phyloP scores from a whole-genome alignment of 2,888 invertebrate genomes.

The Galeopsomyia nigrocyanea region DNA sequence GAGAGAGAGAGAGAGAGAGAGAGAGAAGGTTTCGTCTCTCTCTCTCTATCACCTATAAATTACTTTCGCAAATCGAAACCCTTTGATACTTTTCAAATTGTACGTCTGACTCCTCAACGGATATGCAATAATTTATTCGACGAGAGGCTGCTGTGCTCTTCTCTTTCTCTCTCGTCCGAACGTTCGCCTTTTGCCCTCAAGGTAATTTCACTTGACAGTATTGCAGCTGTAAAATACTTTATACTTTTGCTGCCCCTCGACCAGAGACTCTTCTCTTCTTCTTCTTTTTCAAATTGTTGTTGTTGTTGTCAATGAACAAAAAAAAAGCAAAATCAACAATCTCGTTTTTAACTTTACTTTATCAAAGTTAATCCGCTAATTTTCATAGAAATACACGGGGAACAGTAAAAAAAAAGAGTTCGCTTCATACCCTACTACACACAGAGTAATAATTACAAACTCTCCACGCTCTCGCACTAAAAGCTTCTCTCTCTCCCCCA shows the following conservation, averaged over 20 bases:
- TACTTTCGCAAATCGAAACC: constrained; percentile 50
- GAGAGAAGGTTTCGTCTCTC: constrained; percentile 41
- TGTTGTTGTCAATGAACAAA: too few species aligned
- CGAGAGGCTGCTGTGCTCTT: constrained; percentile 21
- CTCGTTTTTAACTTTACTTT: too few species aligned
- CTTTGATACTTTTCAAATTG: constrained; percentile 51
- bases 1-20: constrained; percentile 20
- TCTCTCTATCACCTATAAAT: constrained; percentile 45
- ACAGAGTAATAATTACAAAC: too few species aligned
- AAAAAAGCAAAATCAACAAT: too few species aligned
- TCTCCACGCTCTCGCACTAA: too few species aligned
- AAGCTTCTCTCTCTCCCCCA: too few species aligned
- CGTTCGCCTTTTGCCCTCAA: constrained; percentile 11
- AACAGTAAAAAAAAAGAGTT: too few species aligned
- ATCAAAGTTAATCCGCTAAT: too few species aligned
- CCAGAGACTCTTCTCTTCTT: too few species aligned
- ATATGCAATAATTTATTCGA: constrained; percentile 49
- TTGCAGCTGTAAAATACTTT: constrained; percentile 47
- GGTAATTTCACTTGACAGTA: constrained; percentile 46
- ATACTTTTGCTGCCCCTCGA: constrained; percentile 27
- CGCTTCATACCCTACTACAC: too few species aligned
- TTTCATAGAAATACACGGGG: too few species aligned
- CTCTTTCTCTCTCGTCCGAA: neutral
- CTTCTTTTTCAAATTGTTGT: too few species aligned
- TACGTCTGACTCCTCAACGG: constrained; percentile 30